phyloP scores from a whole-genome alignment of 2,797 vertebrate species.

The Lacerta viridis region DNA sequence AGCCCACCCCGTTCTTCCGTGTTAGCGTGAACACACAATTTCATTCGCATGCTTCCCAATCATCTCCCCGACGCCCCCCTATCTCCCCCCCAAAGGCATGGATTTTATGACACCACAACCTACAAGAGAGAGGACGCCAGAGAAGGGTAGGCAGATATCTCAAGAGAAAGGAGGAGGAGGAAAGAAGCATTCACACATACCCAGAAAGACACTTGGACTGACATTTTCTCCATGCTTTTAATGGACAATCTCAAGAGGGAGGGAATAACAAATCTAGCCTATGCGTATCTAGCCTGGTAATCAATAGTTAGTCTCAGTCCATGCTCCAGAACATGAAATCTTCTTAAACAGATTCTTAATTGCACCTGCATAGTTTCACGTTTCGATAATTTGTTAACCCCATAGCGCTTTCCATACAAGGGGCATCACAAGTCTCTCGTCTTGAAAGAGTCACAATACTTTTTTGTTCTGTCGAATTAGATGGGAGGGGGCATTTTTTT shows the following conservation, averaged over 20 bases:
- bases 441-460: background rate
- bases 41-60: conserved; percentile 71
- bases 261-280: conserved; percentile 63
- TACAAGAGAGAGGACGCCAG: conserved; percentile 65
- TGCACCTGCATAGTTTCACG: conserved; percentile 21
- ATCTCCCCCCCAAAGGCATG: conserved; percentile 33
- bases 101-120: conserved; percentile 58
- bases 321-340: background rate
- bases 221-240: conserved; percentile 78
- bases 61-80: conserved; percentile 9
- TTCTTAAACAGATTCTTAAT: conserved; percentile 37
- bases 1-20: conserved; percentile 43
- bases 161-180: conserved; percentile 45
- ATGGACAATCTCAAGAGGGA: conserved; percentile 84
- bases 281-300: background rate
- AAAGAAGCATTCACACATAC: conserved; percentile 58
- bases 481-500: background rate
- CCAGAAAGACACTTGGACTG: conserved; percentile 58
- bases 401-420: background rate
- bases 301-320: background rate
- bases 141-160: conserved; percentile 56
- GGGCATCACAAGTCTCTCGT: conserved; percentile 16
- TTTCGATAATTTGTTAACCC: conserved; percentile 1
- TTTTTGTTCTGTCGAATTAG: background rate
- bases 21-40: conserved; percentile 51